Base-by-base conservation (phyloP, 1,140 invertebrate genomes). In the Ceratosolen solmsi region DNA sequence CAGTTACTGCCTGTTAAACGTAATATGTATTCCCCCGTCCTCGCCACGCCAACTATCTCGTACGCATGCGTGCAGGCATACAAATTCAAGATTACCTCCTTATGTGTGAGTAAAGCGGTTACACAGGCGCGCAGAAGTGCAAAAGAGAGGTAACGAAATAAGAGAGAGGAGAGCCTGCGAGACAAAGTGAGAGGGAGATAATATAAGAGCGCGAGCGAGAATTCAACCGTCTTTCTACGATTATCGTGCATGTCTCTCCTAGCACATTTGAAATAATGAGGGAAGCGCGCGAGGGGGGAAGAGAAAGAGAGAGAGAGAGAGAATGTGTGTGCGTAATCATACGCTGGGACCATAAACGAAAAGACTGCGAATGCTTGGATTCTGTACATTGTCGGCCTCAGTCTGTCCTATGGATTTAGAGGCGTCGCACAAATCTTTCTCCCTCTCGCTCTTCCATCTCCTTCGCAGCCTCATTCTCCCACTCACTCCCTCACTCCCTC, bases 41-140 rank as follows among this genome's bases (percentile, higher is more conserved):
- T 46, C n/a, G n/a, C n/a, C n/a, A n/a, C n/a, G n/a, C n/a, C n/a
- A n/a, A n/a, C 41, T 46, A 46, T 46, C 41, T 46, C 41, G 13
- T 46, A 13, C 22, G n/a, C 41, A 27, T 22, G n/a, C 49, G 49
- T 11, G 4, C 22, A 36, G 9, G 58, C 27, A 60, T 8, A 25
- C 27, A 38, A 72, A 8, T 13, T 5, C 41, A 13, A 5, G 41
- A 46, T 46, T 13, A 46, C 13, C 41, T 25, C 70, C 2, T 72
- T n/a, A 11, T 49, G 41, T 72, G 2, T 72, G 22, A n/a, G 25
- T 60, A 22, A 0, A 60, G 71, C 2, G 25, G 54, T n/a, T 58
- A 60, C 73, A 33, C 56, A 76, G 38, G 74, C 56, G 74, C 74
- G 25, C 70, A 46, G 41, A 49, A 25, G n/a, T 8, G 3, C 70